phyloP scores from a whole-genome alignment of 2,888 invertebrate genomes.

The Scrobipalpa atriplicella region DNA sequence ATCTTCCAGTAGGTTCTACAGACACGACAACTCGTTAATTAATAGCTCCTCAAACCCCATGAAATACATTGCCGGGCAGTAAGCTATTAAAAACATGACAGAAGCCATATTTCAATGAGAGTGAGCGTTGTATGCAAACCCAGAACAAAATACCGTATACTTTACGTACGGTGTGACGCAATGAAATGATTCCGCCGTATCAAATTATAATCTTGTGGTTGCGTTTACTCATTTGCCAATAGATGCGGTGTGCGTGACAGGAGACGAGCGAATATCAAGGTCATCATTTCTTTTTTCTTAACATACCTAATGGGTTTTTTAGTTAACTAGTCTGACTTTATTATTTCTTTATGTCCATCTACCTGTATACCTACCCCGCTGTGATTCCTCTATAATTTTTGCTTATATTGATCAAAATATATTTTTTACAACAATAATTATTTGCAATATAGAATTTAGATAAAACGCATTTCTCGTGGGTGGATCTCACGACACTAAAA shows the following conservation, averaged over 20 bases:
- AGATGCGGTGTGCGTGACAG: constrained; percentile 30
- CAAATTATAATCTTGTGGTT: constrained; percentile 55
- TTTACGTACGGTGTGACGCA: constrained; percentile 41
- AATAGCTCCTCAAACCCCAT: not conserved
- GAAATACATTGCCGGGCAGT: constrained; percentile 10
- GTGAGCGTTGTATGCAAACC: constrained; percentile 35
- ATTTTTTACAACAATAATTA: no score
- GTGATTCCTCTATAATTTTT: no score
- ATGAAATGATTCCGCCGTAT: constrained; percentile 55
- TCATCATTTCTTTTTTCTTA: not conserved
- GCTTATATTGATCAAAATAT: no score
- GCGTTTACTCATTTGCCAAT: constrained; percentile 46
- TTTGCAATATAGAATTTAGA: no score
- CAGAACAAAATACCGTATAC: constrained; percentile 38
- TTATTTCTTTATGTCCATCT: no score
- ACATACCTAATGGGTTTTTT: no score
- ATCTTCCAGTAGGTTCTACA: not conserved
- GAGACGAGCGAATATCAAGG: not conserved
- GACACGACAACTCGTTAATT: not conserved
- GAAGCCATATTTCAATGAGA: constrained; percentile 24
- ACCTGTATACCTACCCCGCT: no score
- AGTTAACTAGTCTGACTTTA: no score
- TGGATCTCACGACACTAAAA: no score
- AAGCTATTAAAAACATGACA: constrained; percentile 1
- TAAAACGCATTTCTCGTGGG: no score